phyloP scores from a whole-genome alignment of 2,113 vertebrate species.

The Aegithalos caudatus region DNA sequence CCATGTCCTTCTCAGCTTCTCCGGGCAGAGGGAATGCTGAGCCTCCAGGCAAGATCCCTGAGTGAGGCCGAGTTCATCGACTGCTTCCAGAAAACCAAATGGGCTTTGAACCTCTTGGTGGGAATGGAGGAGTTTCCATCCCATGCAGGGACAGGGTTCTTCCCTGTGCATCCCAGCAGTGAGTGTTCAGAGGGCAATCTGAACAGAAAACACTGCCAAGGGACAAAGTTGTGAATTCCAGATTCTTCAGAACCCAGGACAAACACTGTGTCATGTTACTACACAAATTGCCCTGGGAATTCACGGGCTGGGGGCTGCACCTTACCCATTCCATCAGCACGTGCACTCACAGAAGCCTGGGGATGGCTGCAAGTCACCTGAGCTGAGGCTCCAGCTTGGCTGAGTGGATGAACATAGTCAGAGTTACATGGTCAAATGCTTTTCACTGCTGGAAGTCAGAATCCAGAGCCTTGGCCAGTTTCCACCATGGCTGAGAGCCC shows the following conservation, averaged over 20 bases:
- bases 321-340: neutral
- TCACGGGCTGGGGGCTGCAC: neutral
- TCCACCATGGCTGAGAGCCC: neutral
- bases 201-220: neutral
- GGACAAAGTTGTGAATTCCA: neutral
- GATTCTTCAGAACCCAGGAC: neutral
- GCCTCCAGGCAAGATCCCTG: slow-evolving; percentile 85
- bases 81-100: slow-evolving; percentile 91
- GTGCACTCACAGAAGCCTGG: neutral
- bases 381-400: neutral
- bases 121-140: neutral
- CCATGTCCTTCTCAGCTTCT: neutral
- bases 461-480: neutral
- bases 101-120: slow-evolving; percentile 90
- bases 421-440: neutral
- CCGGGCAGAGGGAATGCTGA: slow-evolving; percentile 87
- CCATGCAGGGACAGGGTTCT: neutral
- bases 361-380: neutral
- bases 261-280: neutral
- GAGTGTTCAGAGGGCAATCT: neutral
- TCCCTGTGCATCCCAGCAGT: neutral
- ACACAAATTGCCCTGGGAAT: neutral
- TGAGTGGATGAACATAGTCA: neutral
- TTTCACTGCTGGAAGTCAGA: neutral
- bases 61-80: slow-evolving; percentile 82